phyloP scores from a whole-genome alignment of 1,140 invertebrate species.

The Lepidurus arcticus region DNA sequence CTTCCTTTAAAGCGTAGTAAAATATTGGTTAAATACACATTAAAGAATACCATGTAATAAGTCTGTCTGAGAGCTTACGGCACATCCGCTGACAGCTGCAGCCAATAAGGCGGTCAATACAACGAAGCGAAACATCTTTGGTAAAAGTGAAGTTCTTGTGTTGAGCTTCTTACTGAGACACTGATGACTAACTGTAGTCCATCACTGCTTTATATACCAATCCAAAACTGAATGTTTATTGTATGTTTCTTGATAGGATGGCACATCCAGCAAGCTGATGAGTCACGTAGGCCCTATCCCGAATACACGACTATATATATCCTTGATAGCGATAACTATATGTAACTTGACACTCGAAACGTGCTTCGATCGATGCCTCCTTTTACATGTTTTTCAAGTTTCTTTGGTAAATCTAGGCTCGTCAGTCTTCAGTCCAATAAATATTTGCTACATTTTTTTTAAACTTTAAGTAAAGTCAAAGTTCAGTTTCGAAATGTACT shows the following conservation, averaged over 20 bases:
- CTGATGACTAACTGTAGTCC: not conserved
- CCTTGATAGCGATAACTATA: too few relatives aligned
- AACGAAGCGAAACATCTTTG: not conserved
- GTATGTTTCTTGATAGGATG: not conserved
- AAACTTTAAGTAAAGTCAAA: not conserved
- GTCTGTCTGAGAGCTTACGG: too few relatives aligned
- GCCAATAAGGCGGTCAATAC: not conserved
- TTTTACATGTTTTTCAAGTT: too few relatives aligned
- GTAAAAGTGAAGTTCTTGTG: not conserved
- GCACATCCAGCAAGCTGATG: not conserved
- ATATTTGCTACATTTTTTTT: not conserved
- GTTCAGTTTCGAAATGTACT: not conserved
- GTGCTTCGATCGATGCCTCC: too few relatives aligned
- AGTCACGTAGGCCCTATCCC: not conserved
- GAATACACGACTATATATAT: too few relatives aligned
- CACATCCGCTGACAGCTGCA: not conserved
- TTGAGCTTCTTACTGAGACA: slow-evolving; percentile 18
- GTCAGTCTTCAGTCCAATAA: not conserved
- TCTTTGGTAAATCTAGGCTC: too few relatives aligned
- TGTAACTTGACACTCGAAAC: not conserved
- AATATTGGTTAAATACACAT: too few relatives aligned
- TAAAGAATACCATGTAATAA: too few relatives aligned
- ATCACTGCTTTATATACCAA: not conserved
- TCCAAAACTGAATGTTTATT: not conserved
- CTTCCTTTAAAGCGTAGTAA: not conserved